A percentile compares a stretch with the other conserved stretches of the same genome.
phyloP scores from a whole-genome alignment of 2,113 vertebrate species.

The Erythrolamprus reginae region DNA sequence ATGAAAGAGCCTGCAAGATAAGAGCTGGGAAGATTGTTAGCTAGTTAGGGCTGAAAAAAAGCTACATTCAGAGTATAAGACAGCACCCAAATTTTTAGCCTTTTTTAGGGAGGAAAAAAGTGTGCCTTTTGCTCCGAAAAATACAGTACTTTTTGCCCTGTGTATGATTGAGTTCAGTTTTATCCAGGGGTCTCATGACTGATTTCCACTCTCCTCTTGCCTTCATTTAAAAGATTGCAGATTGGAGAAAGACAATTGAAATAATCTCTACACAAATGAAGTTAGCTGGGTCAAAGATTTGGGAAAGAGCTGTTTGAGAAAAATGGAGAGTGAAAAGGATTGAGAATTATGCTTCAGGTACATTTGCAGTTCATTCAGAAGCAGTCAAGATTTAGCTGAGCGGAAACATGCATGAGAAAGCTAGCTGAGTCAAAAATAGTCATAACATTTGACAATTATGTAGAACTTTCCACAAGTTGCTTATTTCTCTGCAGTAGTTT shows the following conservation, averaged over 20 bases:
- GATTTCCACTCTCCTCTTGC: neutral
- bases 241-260: neutral
- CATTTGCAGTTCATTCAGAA: neutral
- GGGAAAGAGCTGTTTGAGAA: neutral
- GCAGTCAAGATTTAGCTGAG: neutral
- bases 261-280: neutral
- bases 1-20: too few species aligned
- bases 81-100: too few species aligned
- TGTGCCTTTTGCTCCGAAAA: too few species aligned
- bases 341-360: neutral
- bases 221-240: neutral
- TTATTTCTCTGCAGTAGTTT: neutral
- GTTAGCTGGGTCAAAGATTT: neutral
- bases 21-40: too few species aligned
- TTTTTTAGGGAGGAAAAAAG: too few species aligned
- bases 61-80: too few species aligned
- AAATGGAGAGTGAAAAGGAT: neutral
- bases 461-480: neutral
- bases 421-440: neutral
- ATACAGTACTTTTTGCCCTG: neutral
- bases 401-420: neutral
- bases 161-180: neutral
- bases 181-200: neutral
- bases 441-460: neutral
- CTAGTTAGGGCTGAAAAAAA: too few species aligned